Evolutionary conservation across 2,797 vertebrate genomes (phyloP).

Genomic region (Neopelma chrysocephalum): DNA sequence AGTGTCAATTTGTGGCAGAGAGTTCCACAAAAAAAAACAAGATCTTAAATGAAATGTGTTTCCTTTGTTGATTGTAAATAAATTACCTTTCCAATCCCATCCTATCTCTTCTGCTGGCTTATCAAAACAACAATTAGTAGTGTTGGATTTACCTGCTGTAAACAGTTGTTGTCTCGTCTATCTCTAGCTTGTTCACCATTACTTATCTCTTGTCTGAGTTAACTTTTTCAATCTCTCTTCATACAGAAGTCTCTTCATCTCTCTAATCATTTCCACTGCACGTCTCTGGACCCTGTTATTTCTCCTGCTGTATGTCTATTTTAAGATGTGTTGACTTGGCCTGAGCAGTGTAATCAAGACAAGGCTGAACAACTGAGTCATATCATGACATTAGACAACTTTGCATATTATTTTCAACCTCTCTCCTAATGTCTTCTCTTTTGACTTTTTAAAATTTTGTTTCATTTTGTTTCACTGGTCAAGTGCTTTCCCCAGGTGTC

Average conservation of each 20-base stretch:
- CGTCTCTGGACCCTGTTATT: slow-evolving; percentile 65
- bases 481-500: background rate
- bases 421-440: background rate
- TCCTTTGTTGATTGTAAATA: background rate
- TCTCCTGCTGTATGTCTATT: slow-evolving; percentile 63
- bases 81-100: background rate
- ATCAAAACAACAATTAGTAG: background rate
- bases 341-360: slow-evolving; percentile 46
- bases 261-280: slow-evolving; percentile 61
- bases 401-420: background rate
- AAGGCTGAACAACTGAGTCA: slow-evolving; percentile 26
- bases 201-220: slow-evolving; percentile 22
- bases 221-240: slow-evolving; percentile 66
- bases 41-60: background rate
- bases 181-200: background rate
- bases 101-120: background rate
- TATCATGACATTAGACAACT: slow-evolving; percentile 2
- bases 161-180: background rate
- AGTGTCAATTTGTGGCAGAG: background rate
- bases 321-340: slow-evolving; percentile 64
- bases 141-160: background rate
- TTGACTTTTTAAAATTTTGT: background rate
- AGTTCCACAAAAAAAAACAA: background rate
- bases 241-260: slow-evolving; percentile 67
- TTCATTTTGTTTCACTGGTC: background rate